Base-by-base conservation (phyloP, 2,888 invertebrate genomes). In the Listrodromus nycthemerus region DNA sequence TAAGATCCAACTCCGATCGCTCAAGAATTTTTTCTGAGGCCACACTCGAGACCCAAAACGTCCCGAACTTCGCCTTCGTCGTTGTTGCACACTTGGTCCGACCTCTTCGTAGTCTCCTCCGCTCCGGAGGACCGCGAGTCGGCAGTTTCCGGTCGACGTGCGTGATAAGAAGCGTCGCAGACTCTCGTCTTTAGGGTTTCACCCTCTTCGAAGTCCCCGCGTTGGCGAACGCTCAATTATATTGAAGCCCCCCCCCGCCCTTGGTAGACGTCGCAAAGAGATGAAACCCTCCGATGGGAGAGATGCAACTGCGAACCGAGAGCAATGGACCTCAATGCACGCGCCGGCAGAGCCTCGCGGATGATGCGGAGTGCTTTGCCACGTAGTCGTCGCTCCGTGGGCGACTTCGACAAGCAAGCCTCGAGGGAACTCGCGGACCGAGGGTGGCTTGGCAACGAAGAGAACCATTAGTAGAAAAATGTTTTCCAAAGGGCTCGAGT, bases 391-490 rank as follows among this genome's bases (percentile, higher is more conserved):
- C 24, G 30, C 16, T 5, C 24, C 24, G 13, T 4, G 30, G 24
- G 58, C 30, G 10, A 27, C 58, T 58, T 55, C 33, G 5, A 70
- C 30, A 52, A 84, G 76, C 83, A 81, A 83, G 85, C 78, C 70
- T 81, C 75, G 85, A 87, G 86, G 80, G 82, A 82, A 55, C 69
- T 52, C 21, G 61, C 48, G 27, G 13, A 30, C 24, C 65, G 66
- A 82, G 77, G 71, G 77, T 63, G 86, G 86, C 87, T 89, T 89
- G 89, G 86, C n/a, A 88, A 84, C 33, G 86, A 85, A 87, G 89
- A 89, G 89, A 91, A 89, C 92, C 93, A 93, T 93, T 93, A 93
- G 92, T 92, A 91, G 90, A 92, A 93, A 93, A 93, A 93, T 93
- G 89, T 93, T 93, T 91, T 92, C 89, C 89, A 91, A 92, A 90